Conservation (phyloP, 2,113 vertebrate species). For the western clawed frog (Xenopus tropicalis) region DNA sequence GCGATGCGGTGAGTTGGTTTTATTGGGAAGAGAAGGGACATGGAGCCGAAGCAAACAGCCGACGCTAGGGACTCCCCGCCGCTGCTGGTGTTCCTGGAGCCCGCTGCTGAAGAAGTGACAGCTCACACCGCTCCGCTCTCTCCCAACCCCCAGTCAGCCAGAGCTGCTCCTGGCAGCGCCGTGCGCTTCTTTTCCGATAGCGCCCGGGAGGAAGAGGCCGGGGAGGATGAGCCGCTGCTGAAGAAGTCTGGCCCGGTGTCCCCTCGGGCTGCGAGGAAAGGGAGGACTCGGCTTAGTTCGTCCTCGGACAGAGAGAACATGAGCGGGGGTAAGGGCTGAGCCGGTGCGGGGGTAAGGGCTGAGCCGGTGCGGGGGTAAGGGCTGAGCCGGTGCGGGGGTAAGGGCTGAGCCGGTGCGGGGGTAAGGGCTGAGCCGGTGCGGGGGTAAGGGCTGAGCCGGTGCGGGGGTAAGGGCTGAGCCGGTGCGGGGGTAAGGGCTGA, state of each 20-base stretch:
- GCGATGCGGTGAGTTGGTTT: too few relatives aligned
- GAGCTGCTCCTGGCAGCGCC: constrained; percentile 54
- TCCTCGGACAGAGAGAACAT: constrained; percentile 36
- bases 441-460: too few relatives aligned
- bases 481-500: constrained; percentile 41
- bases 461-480: too few relatives aligned
- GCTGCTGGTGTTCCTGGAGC: constrained; percentile 33
- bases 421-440: background rate
- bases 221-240: constrained; percentile 52
- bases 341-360: background rate
- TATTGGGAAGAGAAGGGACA: background rate
- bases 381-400: background rate
- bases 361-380: too few relatives aligned
- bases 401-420: too few relatives aligned
- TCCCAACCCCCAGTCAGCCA: background rate
- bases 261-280: background rate
- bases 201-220: constrained; percentile 41
- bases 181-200: constrained; percentile 50
- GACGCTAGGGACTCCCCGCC: constrained; percentile 18
- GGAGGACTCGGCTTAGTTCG: constrained; percentile 24
- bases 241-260: constrained; percentile 23
- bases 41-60: constrained; percentile 4
- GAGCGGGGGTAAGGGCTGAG: constrained; percentile 38
- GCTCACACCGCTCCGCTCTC: constrained; percentile 37
- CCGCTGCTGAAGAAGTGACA: constrained; percentile 43